These are phyloP conservation scores for Chiridota heheva DNA, from an alignment of 35 echinoderm and acorn worm genomes.

Conservation along the genomic window DNA sequence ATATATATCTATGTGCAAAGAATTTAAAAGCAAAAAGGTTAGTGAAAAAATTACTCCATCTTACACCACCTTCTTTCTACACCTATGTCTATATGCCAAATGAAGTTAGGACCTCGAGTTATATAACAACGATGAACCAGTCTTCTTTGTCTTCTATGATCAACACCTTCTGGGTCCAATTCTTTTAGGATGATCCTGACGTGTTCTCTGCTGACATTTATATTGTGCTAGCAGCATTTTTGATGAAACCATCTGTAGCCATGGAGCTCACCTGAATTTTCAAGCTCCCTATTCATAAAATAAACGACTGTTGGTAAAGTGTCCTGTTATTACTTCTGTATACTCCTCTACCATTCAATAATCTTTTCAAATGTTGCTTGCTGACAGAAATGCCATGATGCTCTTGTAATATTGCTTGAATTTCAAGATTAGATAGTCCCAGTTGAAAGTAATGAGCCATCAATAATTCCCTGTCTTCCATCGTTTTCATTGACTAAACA, in stretches of 20 bases:
- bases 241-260: slow-evolving; percentile 41
- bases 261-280: slow-evolving; percentile 7
- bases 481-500: no score
- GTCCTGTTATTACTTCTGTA: neutral
- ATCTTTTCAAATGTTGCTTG: neutral
- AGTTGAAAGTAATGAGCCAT: neutral
- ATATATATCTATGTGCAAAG: no score
- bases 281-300: neutral
- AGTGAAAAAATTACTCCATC: no score
- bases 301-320: neutral
- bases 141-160: neutral
- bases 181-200: slow-evolving; percentile 21
- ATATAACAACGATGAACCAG: no score
- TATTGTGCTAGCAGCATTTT: neutral
- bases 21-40: no score
- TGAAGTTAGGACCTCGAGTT: neutral
- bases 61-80: no score
- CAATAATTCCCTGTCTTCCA: neutral
- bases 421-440: neutral
- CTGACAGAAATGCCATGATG: neutral
- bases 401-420: neutral
- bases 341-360: neutral
- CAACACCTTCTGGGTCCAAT: slow-evolving; percentile 14
- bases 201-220: slow-evolving; percentile 22
- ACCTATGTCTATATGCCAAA: neutral